These are phyloP conservation scores for Rhynchotus rufescens DNA, from an alignment of 2,797 vertebrate genomes.

Conservation along the genomic window DNA sequence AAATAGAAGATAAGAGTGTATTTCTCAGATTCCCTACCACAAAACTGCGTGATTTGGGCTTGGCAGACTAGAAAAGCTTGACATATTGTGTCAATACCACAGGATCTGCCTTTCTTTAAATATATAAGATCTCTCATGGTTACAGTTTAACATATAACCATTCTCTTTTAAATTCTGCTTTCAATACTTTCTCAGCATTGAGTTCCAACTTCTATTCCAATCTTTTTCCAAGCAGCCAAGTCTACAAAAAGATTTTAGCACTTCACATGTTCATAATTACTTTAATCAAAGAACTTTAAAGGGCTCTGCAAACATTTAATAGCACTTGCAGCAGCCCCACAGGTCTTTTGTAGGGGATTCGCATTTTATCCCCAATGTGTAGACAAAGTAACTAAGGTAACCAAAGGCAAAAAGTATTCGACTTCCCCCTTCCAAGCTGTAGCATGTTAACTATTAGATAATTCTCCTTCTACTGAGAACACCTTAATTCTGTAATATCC, in stretches of 20 bases:
- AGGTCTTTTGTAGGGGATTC: slow-evolving; percentile 14
- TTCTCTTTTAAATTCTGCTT: slow-evolving; percentile 24
- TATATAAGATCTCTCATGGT: neutral
- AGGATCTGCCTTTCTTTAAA: slow-evolving; percentile 31
- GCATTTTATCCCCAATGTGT: slow-evolving; percentile 26
- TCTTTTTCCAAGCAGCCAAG: slow-evolving; percentile 29
- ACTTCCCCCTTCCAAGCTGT: slow-evolving; percentile 68
- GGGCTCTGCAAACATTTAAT: slow-evolving; percentile 50
- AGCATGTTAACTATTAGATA: slow-evolving; percentile 51
- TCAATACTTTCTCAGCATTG: neutral
- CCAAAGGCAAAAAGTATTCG: slow-evolving; percentile 48
- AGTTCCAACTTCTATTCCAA: slow-evolving; percentile 34
- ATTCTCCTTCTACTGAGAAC: slow-evolving; percentile 19
- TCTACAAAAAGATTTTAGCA: slow-evolving; percentile 42
- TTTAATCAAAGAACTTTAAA: slow-evolving; percentile 21
- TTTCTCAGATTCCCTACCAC: neutral
- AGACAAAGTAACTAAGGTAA: slow-evolving; percentile 66
- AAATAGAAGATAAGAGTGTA: neutral
- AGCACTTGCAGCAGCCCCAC: slow-evolving; percentile 37
- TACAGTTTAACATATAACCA: slow-evolving; percentile 3
- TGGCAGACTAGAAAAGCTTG: neutral
- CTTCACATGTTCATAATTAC: slow-evolving; percentile 29
- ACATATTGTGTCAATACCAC: neutral
- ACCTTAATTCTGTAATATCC: neutral
- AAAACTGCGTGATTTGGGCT: neutral